Base-by-base conservation (phyloP, 2,797 vertebrate species). In the Melanotaenia parkinsoni region DNA sequence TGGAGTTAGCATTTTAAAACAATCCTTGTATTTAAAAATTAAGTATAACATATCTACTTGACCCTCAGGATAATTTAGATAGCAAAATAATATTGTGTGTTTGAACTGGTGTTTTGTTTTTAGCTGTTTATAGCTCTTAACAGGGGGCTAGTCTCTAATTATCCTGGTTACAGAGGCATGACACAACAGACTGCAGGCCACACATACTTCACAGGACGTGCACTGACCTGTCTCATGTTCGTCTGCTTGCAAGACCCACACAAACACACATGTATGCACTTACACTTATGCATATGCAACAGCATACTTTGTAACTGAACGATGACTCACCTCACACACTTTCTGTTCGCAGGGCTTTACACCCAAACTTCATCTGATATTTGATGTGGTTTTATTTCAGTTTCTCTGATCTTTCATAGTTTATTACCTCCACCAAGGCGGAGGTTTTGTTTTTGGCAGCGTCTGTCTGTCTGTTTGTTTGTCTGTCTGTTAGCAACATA, bases 151-250 rank as follows among this genome's bases (percentile, higher is more conserved):
- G 80, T 83, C 65, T 86, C 82, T 90, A 93, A 93, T 95, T 93
- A 93, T 88, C 90, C 77, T 87, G 84, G 91, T 92, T 91, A 93
- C 81, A 87, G 86, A 93, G 83, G 90, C 91, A 92, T 92, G 89
- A 81, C 84, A 40, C 84, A 79, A 91, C 90, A 94, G 93, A 91
- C 86, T 92, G 91, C 84, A 47, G 86, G 89, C 74, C 85, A 86
- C 81, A 86, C 76, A 89, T 86, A 86, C 84, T 82, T 89, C 82
- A 88, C 68, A 84, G 85, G 85, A 90, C 81, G 20, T 32, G 87
- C 86, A 88, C 80, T 93, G 91, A 91, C 91, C 90, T 93, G 83
- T 79, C 78, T 78, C 72, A 58, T 87, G 78, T 89, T 84, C 88
- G 38, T 93, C 89, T 93, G 92, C 77, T 84, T 1, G 45, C 56